Base-by-base conservation (phyloP, 2,113 vertebrate genomes). In the Platichthys stellatus region DNA sequence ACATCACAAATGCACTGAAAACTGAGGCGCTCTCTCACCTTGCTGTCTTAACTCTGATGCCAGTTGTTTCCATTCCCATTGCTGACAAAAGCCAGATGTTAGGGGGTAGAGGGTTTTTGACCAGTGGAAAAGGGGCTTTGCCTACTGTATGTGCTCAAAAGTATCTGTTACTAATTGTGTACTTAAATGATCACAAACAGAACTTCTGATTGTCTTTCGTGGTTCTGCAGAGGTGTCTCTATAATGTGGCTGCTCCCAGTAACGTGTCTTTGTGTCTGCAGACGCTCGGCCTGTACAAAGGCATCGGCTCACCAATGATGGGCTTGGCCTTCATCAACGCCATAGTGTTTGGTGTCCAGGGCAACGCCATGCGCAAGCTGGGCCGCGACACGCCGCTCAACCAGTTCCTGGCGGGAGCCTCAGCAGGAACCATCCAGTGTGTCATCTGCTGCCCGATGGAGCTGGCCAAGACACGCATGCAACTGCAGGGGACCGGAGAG, bases 251-350 rank as follows among this genome's bases (percentile, higher is more conserved):
- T 26, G 17, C 7, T 63, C 17, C 3, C 51, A 58, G 18, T 71
- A 56, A 92, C 28, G 91, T 73, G 20, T 76, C 21, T 84, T 62
- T 63, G 26, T 86, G 90, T 87, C 72, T 80, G 47, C 72, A 99
- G 98, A 82, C 92, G 76, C 80, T 96, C 69, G 98, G 98, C 26
- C 94, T 99, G 26, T 99, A 99, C 89, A 98, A 97, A 93, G 98
- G 98, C 57, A 95, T 99, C 28, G 97, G 98, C 70, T 98, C 98
- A 2, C 98, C 98, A 0, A 97, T 99, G 96, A 97, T 99, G 98
- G 98, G 98, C 51, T 94, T 99, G 51, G 97, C 98, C 15, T 99
- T 99, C 94, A 99, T 99, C 94, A 99, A 99, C 0, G 98, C 98
- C 0, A 96, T 99, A 20, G 97, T 99, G 54, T 99, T 99, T 0